A percentile compares a stretch with the other conserved stretches of the same genome.
These are phyloP conservation scores for Pyrochroa serraticornis DNA, from an alignment of 2,888 invertebrate genomes.

Conservation along the genomic window DNA sequence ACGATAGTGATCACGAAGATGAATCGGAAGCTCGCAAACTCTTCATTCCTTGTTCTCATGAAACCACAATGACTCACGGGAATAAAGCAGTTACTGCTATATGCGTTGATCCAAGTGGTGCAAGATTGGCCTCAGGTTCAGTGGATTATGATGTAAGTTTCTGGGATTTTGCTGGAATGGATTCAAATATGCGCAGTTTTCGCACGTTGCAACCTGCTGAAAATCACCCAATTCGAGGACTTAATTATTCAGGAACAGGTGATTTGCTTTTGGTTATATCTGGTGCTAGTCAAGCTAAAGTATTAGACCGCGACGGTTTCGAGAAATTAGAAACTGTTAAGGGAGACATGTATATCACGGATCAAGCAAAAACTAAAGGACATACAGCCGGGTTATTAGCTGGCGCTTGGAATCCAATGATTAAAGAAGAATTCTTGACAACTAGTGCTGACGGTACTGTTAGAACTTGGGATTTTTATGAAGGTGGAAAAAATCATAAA, in stretches of 20 bases:
- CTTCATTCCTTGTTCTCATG: conserved; percentile 76
- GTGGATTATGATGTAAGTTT: conserved; percentile 96
- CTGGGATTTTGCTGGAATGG: conserved; percentile 99
- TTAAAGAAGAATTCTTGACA: conserved; percentile 91
- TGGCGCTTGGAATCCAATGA: conserved; percentile 93
- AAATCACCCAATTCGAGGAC: conserved; percentile 87
- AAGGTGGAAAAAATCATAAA: conserved; percentile 77
- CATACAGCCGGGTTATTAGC: conserved; percentile 90
- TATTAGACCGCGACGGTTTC: conserved; percentile 86
- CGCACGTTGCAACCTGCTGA: conserved; percentile 94
- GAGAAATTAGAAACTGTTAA: conserved; percentile 92
- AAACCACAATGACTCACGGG: conserved; percentile 89
- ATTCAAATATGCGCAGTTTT: conserved; percentile 88
- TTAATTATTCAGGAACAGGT: conserved; percentile 93
- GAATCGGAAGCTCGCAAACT: conserved; percentile 57
- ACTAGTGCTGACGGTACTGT: conserved; percentile 93
- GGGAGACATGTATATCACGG: conserved; percentile 82
- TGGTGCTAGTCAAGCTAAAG: conserved; percentile 91
- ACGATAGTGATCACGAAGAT: conserved; percentile 49
- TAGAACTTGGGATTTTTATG: conserved; percentile 85
- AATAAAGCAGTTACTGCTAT: conserved; percentile 87
- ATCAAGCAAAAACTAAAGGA: conserved; percentile 90
- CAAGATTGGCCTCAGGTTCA: conserved; percentile 71
- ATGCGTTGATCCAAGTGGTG: conserved; percentile 92
- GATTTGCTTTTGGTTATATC: conserved; percentile 92